phyloP scores from a whole-genome alignment of 2,797 vertebrate genomes.

The Geotrypetes seraphini region DNA sequence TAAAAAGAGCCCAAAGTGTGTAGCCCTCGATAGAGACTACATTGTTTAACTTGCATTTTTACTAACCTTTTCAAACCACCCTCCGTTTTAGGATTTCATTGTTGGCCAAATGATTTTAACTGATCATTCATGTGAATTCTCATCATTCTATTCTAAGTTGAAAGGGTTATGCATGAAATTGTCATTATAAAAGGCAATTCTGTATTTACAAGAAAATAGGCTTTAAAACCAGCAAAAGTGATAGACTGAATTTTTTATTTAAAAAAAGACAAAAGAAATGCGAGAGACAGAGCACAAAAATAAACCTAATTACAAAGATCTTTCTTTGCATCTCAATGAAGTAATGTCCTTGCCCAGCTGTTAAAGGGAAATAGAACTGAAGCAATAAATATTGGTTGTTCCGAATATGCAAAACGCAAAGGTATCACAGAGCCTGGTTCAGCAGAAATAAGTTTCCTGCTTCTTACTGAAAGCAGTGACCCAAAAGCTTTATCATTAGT shows the following conservation, averaged over 20 bases:
- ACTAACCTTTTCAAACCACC: too few relatives aligned
- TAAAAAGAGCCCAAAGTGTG: too few relatives aligned
- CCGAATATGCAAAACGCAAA: not conserved
- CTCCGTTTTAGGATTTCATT: too few relatives aligned
- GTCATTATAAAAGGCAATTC: too few relatives aligned
- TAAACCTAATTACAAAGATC: not conserved
- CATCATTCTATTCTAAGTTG: too few relatives aligned
- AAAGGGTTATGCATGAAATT: too few relatives aligned
- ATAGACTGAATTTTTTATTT: not conserved
- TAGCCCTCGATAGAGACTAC: too few relatives aligned
- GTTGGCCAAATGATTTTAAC: too few relatives aligned
- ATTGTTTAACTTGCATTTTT: too few relatives aligned
- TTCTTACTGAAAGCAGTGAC: constrained; percentile 38
- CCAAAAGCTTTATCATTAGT: constrained; percentile 44
- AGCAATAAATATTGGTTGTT: constrained; percentile 1
- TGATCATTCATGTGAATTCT: too few relatives aligned
- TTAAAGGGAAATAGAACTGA: constrained; percentile 1
- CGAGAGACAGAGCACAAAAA: not conserved
- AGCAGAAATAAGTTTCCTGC: constrained; percentile 31
- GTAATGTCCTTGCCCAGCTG: not conserved
- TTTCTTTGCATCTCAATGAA: constrained; percentile 3
- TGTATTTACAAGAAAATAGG: too few relatives aligned
- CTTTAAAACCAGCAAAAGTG: too few relatives aligned
- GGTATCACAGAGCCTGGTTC: not conserved
- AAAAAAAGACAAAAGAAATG: not conserved